Evolutionary conservation across 1,140 invertebrate genomes (phyloP).

Genomic region (Drosophila burlai): DNA sequence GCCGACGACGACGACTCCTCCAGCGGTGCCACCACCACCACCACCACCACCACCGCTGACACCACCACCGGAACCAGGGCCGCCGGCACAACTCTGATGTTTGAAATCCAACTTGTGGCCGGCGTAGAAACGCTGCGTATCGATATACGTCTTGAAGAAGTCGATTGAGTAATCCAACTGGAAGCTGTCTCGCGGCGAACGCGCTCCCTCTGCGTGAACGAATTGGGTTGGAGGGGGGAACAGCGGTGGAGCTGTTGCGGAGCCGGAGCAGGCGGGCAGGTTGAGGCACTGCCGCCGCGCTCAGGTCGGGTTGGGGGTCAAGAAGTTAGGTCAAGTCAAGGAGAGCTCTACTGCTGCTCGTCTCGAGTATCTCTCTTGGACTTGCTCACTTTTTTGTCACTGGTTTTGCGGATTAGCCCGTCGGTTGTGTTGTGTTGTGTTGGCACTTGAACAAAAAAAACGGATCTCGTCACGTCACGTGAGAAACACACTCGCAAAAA

Average conservation of each 20-base stretch:
- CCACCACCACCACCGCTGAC: constrained; percentile 75
- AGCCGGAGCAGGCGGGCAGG: not conserved
- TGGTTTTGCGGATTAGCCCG: constrained; percentile 1
- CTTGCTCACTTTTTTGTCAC: constrained; percentile 6
- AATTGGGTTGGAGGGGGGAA: constrained; percentile 7
- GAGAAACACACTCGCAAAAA: constrained; percentile 3
- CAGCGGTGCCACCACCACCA: constrained; percentile 79
- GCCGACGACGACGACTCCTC: constrained; percentile 85
- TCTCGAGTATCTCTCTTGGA: not conserved
- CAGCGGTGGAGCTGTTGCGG: constrained; percentile 5
- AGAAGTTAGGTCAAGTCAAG: not conserved
- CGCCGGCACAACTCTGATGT: constrained; percentile 85
- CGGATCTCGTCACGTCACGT: not conserved
- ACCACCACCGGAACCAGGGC: constrained; percentile 85
- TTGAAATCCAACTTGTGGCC: constrained; percentile 88
- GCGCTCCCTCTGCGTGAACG: constrained; percentile 41
- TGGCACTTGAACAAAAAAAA: constrained; percentile 17
- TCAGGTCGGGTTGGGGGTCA: no score
- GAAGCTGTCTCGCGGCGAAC: constrained; percentile 75
- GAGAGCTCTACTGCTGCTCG: not conserved
- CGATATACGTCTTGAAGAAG: constrained; percentile 85
- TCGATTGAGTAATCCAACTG: constrained; percentile 83
- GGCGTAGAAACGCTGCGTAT: constrained; percentile 85
- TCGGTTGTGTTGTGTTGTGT: not conserved
- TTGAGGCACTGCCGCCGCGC: constrained; percentile 2